Evolutionary conservation across 2,113 vertebrate genomes (phyloP).

Genomic region (Brienomyrus brachyistius): DNA sequence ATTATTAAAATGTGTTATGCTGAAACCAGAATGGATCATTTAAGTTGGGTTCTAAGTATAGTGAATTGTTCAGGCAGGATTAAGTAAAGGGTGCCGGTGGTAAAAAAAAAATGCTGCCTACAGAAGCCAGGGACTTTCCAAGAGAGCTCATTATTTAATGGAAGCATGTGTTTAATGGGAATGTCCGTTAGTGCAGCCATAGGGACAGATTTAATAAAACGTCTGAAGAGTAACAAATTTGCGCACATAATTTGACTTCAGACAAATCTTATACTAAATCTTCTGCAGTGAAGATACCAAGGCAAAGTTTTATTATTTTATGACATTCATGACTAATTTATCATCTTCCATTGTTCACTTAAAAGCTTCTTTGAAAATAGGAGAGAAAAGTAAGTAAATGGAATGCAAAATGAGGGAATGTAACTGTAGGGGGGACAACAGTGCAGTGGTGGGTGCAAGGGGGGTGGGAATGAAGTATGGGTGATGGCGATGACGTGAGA

Average conservation of each 20-base stretch:
- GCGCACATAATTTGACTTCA: not conserved
- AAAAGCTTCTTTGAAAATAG: not conserved
- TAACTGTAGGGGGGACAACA: not conserved
- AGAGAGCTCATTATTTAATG: not conserved
- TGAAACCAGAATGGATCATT: not conserved
- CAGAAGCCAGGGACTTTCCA: not conserved
- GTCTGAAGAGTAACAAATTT: slow-evolving; percentile 6
- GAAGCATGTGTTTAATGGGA: not conserved
- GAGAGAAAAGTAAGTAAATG: not conserved
- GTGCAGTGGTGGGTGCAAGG: not conserved
- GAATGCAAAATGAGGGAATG: not conserved
- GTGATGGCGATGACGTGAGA: not conserved
- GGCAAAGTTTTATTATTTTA: slow-evolving; percentile 3
- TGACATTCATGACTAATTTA: not conserved
- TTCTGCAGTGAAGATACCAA: slow-evolving; percentile 1
- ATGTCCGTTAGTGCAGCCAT: not conserved
- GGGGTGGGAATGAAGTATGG: not conserved
- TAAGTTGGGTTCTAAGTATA: not conserved
- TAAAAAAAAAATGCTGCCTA: not conserved
- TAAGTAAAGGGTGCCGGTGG: not conserved
- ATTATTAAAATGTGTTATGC: not conserved
- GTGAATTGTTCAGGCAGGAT: not conserved
- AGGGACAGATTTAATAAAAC: slow-evolving; percentile 11
- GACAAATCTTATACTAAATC: not conserved
- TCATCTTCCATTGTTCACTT: not conserved